phyloP scores from a whole-genome alignment of 2,888 invertebrate species.

The Aquatica leii region DNA sequence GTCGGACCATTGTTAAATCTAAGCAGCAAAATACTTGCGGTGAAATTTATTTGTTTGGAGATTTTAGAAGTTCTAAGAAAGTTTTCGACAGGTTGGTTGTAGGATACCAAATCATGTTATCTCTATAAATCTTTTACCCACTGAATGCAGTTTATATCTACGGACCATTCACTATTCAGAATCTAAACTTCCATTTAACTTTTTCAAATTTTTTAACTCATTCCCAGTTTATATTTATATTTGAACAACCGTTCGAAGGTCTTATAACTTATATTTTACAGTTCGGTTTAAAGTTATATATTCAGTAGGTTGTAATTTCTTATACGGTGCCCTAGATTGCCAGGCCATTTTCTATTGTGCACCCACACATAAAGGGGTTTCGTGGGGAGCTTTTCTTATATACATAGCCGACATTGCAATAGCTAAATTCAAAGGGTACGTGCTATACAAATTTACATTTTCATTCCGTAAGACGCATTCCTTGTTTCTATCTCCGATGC shows the following conservation, averaged over 20 bases:
- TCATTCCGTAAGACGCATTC: conserved; percentile 30
- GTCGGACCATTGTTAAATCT: conserved; percentile 3
- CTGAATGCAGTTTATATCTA: conserved; percentile 14
- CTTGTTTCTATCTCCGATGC: conserved; percentile 23
- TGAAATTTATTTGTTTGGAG: conserved; percentile 15
- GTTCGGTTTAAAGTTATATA: conserved; percentile 19
- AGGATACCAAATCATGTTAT: conserved; percentile 13
- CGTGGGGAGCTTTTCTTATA: conserved; percentile 48
- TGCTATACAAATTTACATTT: conserved; percentile 40
- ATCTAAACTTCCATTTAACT: conserved; percentile 15
- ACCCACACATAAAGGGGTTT: conserved; percentile 48
- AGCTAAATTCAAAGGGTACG: conserved; percentile 49
- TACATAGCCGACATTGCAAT: conserved; percentile 48
- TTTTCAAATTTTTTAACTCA: conserved; percentile 10
- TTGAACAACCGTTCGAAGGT: neutral
- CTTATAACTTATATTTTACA: conserved; percentile 10
- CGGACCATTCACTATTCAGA: conserved; percentile 12
- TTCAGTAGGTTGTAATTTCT: conserved; percentile 33
- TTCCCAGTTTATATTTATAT: conserved; percentile 12
- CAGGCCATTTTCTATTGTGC: conserved; percentile 45
- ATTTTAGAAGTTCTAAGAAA: conserved; percentile 12
- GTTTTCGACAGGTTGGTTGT: neutral
- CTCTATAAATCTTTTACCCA: conserved; percentile 12
- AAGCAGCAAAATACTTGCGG: neutral
- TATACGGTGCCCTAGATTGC: conserved; percentile 36